Percentiles rank a stretch among this genome's conserved stretches.
Conservation (phyloP, 2,797 vertebrate species). For the Diceros bicornis region DNA sequence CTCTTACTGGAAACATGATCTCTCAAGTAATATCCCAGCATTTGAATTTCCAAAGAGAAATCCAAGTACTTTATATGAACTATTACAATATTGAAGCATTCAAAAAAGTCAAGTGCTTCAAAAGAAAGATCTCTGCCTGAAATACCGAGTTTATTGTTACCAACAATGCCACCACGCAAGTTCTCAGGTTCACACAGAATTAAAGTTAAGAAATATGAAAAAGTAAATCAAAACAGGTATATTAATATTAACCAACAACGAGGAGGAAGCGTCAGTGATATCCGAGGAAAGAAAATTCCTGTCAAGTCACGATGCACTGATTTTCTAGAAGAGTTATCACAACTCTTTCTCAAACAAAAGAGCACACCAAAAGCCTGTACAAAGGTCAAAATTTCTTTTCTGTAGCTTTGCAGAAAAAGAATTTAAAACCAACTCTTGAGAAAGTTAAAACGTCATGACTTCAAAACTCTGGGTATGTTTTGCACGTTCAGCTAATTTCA, state of each 20-base stretch:
- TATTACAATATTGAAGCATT: constrained; percentile 15
- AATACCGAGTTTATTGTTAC: not conserved
- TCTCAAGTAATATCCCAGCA: constrained; percentile 22
- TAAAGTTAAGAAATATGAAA: not conserved
- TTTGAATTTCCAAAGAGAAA: constrained; percentile 58
- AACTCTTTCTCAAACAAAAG: constrained; percentile 41
- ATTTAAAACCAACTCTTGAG: not conserved
- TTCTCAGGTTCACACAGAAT: not conserved
- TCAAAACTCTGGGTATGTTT: not conserved
- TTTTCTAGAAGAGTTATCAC: not conserved
- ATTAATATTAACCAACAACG: not conserved
- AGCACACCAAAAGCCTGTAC: constrained; percentile 41
- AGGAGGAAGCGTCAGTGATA: not conserved
- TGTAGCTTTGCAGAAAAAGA: not conserved
- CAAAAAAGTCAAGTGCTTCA: not conserved
- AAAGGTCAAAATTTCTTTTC: constrained; percentile 57
- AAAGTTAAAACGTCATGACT: not conserved
- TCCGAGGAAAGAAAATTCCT: not conserved
- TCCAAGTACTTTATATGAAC: not conserved
- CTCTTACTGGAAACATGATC: constrained; percentile 6
- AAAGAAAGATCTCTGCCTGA: not conserved
- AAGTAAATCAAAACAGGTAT: not conserved
- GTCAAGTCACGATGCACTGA: not conserved
- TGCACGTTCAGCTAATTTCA: not conserved
- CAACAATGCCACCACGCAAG: not conserved